Base-by-base conservation (phyloP, 2,888 invertebrate genomes). In the Tiliacea citrago region DNA sequence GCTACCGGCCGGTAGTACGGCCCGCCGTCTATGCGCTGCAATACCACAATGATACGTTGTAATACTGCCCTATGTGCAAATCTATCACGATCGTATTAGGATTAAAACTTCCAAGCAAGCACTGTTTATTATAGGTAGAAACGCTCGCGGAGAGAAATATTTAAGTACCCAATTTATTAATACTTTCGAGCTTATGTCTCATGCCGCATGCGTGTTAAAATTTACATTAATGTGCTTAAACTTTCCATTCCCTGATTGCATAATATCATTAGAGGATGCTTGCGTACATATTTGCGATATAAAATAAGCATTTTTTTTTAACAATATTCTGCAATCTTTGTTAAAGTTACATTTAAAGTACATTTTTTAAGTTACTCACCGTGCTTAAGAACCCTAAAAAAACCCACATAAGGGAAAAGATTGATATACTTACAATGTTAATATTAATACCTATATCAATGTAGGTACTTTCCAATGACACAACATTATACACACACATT, bases 11-110 rank as follows among this genome's bases (percentile, higher is more conserved):
- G 96, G 95, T 98, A 98, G 93, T 97, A 97, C 71, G 96, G 97
- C 39, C 97, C 97, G 69, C 97, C 97, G 90, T 98, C 98, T 88
- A 97, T 97, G 87, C 98, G 97, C 98, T 98, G 96, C 61, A 94
- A 87, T 58, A 62, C n/a, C 55, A 71, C 24, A 74, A 42, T 0
- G 12, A 66, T 3, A 61, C 7, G 6, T 69, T 73, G 24, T 42
- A 67, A 16, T 21, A 65, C 10, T 57, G n/a, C n/a, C 2, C 3
- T 21, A 21, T 49, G 6, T 39, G 13, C 35, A 7, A 77, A 35
- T 58, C 42, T 66, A 58, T 24, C 24, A 29, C 12, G 10, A 42
- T 51, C 7, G 9, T 29, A 21, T 9, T 9, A 29, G 4, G 35
- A 12, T 49, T 75, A 51, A 24, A 24, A 60, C 5, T 24, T n/a